Evolutionary conservation across 2,797 vertebrate species (phyloP).

Genomic region (Myotis myotis): DNA sequence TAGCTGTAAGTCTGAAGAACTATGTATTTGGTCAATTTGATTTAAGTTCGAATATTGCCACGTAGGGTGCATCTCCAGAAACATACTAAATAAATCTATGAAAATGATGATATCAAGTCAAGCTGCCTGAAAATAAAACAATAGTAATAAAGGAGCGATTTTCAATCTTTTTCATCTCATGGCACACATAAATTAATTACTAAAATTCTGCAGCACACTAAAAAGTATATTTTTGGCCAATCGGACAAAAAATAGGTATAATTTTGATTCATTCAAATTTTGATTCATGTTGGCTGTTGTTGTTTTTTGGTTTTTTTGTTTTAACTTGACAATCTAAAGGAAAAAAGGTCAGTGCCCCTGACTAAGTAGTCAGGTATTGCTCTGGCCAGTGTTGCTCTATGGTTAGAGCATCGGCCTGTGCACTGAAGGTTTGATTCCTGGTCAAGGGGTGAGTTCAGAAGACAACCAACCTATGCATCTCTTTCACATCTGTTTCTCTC

Average conservation of each 20-base stretch:
- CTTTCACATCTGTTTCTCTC: neutral
- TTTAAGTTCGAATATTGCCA: neutral
- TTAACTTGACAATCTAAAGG: neutral
- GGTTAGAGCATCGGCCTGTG: neutral
- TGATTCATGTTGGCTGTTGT: neutral
- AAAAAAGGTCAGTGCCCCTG: neutral
- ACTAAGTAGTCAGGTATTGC: neutral
- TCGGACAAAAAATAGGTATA: neutral
- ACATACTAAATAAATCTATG: neutral
- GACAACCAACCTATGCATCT: neutral
- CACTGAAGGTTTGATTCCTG: neutral
- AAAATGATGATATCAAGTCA: slow-evolving; percentile 55
- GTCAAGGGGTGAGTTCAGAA: neutral
- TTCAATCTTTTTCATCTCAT: neutral
- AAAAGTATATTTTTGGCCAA: neutral
- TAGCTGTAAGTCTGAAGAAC: slow-evolving; percentile 50
- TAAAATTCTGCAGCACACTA: neutral
- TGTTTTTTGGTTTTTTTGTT: neutral
- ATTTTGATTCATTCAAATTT: neutral
- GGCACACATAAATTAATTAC: neutral
- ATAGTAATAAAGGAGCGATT: neutral
- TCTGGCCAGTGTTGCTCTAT: neutral
- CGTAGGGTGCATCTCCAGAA: neutral
- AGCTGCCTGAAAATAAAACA: slow-evolving; percentile 7
- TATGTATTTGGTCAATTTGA: slow-evolving; percentile 23